Evolutionary conservation across 2,888 invertebrate species (phyloP).

Genomic region (Patella pellucida): DNA sequence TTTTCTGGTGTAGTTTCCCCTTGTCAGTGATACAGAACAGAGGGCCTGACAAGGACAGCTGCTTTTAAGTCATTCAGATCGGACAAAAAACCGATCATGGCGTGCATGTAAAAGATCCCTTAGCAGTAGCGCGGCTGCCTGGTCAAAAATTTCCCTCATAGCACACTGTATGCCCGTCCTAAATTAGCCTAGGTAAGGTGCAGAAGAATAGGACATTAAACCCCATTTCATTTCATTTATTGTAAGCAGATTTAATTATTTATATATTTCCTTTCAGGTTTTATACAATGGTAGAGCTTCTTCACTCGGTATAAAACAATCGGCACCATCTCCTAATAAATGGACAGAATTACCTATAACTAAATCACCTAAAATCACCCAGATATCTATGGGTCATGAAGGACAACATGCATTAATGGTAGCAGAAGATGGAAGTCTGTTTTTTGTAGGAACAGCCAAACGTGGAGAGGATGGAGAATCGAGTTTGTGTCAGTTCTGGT

Average conservation of each 20-base stretch:
- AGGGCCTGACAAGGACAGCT: too few relatives aligned
- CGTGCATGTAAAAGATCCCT: too few relatives aligned
- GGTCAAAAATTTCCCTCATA: too few relatives aligned
- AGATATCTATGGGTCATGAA: slow-evolving; percentile 93
- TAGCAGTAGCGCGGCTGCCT: too few relatives aligned
- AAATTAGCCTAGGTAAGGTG: too few relatives aligned
- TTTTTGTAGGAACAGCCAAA: slow-evolving; percentile 88
- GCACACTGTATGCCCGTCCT: too few relatives aligned
- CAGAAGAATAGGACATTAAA: too few relatives aligned
- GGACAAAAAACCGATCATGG: too few relatives aligned
- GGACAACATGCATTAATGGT: slow-evolving; percentile 91
- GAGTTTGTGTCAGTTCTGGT: slow-evolving; percentile 69
- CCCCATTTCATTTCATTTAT: too few relatives aligned
- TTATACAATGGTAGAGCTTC: slow-evolving; percentile 89
- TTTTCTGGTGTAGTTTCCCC: too few relatives aligned
- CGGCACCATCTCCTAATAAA: slow-evolving; percentile 62
- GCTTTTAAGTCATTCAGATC: too few relatives aligned
- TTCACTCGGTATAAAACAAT: slow-evolving; percentile 85
- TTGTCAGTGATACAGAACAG: too few relatives aligned
- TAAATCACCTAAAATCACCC: slow-evolving; percentile 81
- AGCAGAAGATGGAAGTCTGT: slow-evolving; percentile 92
- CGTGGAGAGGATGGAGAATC: slow-evolving; percentile 95
- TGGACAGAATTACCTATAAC: slow-evolving; percentile 76
- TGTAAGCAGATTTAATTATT: not conserved
- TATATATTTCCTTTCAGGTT: slow-evolving; percentile 74